Conservation (phyloP, 1,140 invertebrate genomes). For the Heliconius nattereri region DNA sequence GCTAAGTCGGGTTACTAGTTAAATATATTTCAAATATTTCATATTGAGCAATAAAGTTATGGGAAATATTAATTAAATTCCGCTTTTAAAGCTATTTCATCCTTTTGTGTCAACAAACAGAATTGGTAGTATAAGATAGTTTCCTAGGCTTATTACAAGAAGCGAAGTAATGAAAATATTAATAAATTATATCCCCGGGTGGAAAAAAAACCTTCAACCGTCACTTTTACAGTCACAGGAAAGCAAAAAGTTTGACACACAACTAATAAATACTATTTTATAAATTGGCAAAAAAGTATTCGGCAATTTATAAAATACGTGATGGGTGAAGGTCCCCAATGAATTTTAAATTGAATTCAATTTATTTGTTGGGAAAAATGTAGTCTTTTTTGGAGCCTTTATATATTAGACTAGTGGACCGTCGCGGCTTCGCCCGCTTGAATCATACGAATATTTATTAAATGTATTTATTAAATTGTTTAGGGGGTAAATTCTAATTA, state of each 20-base stretch:
- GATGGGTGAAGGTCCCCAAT: neutral
- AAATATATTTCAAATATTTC: conserved; percentile 6
- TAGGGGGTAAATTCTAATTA: too few species aligned
- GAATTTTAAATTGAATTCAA: conserved; percentile 10
- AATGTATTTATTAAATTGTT: too few species aligned
- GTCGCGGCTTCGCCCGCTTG: too few species aligned
- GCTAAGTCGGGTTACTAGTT: neutral
- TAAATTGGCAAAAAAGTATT: conserved; percentile 3
- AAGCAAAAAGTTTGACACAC: too few species aligned
- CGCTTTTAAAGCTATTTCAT: neutral
- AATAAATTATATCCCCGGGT: too few species aligned
- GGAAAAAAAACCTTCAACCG: too few species aligned
- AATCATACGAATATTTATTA: too few species aligned
- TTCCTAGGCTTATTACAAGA: neutral
- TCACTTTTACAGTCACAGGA: too few species aligned
- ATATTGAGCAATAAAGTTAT: neutral
- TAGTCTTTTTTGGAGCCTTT: neutral
- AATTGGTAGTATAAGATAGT: neutral
- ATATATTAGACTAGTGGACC: neutral
- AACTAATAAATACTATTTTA: neutral
- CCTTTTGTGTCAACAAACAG: neutral
- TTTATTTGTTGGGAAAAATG: neutral
- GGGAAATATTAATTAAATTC: neutral
- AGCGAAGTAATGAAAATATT: neutral
- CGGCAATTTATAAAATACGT: conserved; percentile 3